Evolutionary conservation across 2,797 vertebrate species (phyloP), one percentile per base, ranked within the genome.

Genomic region (Anguilla pacifica): DNA sequence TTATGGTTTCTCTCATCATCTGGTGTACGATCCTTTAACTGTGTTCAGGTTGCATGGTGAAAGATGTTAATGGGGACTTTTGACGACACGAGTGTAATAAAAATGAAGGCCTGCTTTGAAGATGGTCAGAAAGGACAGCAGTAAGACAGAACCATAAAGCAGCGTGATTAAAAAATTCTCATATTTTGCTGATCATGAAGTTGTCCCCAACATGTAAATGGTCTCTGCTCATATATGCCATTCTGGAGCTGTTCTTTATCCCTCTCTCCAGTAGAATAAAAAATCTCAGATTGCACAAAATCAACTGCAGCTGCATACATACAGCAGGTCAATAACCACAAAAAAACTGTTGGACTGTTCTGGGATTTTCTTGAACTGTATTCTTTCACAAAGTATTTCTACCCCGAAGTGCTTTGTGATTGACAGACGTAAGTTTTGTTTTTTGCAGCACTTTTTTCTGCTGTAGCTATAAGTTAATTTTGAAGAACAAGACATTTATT

Each of bases 331-430:
- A 39, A 1, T 85, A 15, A 55, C n/a, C 53, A 59, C 15, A 55
- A 55, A 13, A 46, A 2, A 13, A 13, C 82, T 84, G 28, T 6
- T 84, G n/a, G 2, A 57, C 83, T 31, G 25, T 6, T 28, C 49
- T 55, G 51, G 55, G 19, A 55, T 39, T 85, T 85, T 25, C 82
- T 10, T 57, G 49, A n/a, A 53, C 83, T 84, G n/a, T 84, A 59
- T 59, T 59, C n/a, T 25, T 10, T 55, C 57, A 43, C 55, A 85
- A 17, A 25, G 35, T 25, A 39, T 85, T 35, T 43, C 31, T 2
- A 15, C 39, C 74, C 35, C 74, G 1, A 39, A 79, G 31, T 31
- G n/a, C 11, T 31, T 43, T 43, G 13, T 79, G 74, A 43, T 79
- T 39, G 74, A 17, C 74, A 79, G 74, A 77, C 43, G 9, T 6